phyloP scores from a whole-genome alignment of 2,113 vertebrate genomes.

The Gambusia holbrooki region DNA sequence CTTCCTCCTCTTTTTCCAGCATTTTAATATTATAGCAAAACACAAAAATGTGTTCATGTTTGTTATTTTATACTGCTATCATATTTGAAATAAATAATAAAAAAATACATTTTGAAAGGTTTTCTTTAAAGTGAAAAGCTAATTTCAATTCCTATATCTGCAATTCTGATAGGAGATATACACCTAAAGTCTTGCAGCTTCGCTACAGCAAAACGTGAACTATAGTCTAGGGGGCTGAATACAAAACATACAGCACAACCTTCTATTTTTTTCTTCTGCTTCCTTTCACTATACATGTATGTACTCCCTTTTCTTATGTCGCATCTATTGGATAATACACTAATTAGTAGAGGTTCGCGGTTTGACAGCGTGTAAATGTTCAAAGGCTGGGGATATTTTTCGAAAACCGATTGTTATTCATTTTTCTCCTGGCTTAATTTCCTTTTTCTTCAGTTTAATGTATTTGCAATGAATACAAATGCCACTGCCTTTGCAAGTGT shows the following conservation, averaged over 20 bases:
- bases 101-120: no score
- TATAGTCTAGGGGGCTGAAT: background rate
- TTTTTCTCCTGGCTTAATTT: background rate
- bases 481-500: conserved; percentile 1
- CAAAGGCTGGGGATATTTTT: background rate
- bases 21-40: no score
- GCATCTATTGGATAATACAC: background rate
- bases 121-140: background rate
- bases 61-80: no score
- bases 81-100: no score
- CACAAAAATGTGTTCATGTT: no score
- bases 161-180: background rate
- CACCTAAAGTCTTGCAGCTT: background rate
- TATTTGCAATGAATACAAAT: background rate
- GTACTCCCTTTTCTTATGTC: background rate
- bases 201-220: background rate
- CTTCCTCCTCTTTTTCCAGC: no score
- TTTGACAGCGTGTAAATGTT: background rate
- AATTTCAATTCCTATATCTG: background rate
- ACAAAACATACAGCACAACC: background rate
- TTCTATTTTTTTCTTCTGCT: background rate
- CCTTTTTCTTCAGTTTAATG: background rate
- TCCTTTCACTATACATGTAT: no score
- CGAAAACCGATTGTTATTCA: background rate
- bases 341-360: background rate